A percentile compares a stretch with the other conserved stretches of the same genome.
phyloP scores from a whole-genome alignment of 2,888 invertebrate species.

The Ochropleura leucogaster region DNA sequence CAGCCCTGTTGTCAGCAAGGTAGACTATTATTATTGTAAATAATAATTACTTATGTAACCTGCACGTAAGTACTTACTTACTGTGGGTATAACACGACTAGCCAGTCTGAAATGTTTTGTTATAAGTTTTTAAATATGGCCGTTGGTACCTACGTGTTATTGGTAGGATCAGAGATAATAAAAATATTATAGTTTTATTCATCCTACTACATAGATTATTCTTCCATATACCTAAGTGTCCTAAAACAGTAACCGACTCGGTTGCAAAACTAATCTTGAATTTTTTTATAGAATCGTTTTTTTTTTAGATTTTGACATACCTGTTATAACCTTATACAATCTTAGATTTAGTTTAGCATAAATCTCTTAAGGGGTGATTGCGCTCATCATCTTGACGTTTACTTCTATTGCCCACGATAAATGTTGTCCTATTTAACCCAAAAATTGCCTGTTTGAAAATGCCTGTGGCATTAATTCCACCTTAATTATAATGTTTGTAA shows the following conservation, averaged over 20 bases:
- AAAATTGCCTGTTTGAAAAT: not conserved
- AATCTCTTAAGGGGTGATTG: not conserved
- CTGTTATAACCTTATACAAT: conserved; percentile 17
- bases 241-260: conserved; percentile 30
- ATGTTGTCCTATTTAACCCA: not conserved
- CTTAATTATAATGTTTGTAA: too few species aligned
- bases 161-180: conserved; percentile 22
- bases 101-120: not conserved
- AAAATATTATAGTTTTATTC: conserved; percentile 18
- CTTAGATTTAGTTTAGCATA: conserved; percentile 2
- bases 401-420: not conserved
- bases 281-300: conserved; percentile 7
- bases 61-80: conserved; percentile 8
- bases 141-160: not conserved
- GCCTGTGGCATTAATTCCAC: not conserved
- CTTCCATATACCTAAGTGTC: conserved; percentile 38
- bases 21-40: conserved; percentile 22
- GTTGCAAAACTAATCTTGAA: conserved; percentile 22
- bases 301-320: conserved; percentile 34
- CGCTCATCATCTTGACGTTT: not conserved
- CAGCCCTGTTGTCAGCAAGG: conserved; percentile 7
- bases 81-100: conserved; percentile 6
- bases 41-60: conserved; percentile 11
- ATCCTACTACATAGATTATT: conserved; percentile 15
- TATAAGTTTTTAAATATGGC: not conserved